Evolutionary conservation across 2,797 vertebrate genomes (phyloP).

Genomic region (Rhinoraja longicauda): DNA sequence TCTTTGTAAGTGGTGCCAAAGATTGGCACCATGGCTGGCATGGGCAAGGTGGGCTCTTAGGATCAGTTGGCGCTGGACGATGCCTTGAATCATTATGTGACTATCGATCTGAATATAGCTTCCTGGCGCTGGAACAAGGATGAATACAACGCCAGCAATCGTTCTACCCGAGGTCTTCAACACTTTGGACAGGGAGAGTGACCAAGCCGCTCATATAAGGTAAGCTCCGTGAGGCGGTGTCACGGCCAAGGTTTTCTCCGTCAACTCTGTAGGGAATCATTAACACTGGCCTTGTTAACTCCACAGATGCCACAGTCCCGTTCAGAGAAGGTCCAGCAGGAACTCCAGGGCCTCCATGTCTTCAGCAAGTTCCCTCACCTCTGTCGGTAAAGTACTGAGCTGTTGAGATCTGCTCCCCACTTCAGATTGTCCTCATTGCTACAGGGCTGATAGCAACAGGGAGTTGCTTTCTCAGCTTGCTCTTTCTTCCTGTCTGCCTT

Average conservation of each 20-base stretch:
- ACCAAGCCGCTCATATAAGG: conserved; percentile 70
- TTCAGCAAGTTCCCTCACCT: conserved; percentile 71
- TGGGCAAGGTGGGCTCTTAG: too few species aligned
- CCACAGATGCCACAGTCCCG: conserved; percentile 78
- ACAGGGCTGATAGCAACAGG: too few species aligned
- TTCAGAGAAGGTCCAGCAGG: conserved; percentile 62
- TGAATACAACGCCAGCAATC: conserved; percentile 67
- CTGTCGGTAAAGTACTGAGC: conserved; percentile 70
- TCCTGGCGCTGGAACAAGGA: conserved; percentile 54
- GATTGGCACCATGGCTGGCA: too few species aligned
- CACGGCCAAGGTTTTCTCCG: too few species aligned
- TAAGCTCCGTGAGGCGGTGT: conserved; percentile 47
- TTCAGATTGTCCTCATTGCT: conserved; percentile 41
- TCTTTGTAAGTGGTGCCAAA: too few species aligned
- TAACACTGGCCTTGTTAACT: conserved; percentile 39
- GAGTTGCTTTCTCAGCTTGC: too few species aligned
- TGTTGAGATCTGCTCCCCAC: background rate
- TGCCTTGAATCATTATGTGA: background rate
- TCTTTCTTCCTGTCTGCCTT: background rate
- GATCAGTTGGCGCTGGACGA: background rate
- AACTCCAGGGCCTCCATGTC: conserved; percentile 58
- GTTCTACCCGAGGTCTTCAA: conserved; percentile 72
- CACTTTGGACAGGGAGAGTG: conserved; percentile 59
- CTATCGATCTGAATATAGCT: conserved; percentile 52
- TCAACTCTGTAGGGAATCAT: too few species aligned